A percentile compares a stretch with the other conserved stretches of the same genome.
phyloP scores from a whole-genome alignment of 2,797 vertebrate species.

The Tadarida brasiliensis region DNA sequence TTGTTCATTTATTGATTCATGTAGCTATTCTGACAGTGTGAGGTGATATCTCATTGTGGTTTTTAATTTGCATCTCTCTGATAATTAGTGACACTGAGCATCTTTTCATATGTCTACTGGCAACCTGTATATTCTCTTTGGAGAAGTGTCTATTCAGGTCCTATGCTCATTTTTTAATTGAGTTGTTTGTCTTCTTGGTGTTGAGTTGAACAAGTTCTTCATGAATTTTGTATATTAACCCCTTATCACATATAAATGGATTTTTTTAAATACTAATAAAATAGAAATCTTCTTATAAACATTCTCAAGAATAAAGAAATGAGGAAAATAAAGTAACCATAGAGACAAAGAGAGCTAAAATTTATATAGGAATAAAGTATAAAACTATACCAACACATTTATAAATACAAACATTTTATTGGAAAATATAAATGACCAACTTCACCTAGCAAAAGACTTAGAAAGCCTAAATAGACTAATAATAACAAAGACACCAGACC shows the following conservation, averaged over 20 bases:
- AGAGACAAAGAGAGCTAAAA: neutral
- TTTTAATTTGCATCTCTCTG: neutral
- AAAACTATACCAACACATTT: neutral
- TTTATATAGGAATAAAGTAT: neutral
- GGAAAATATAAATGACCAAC: neutral
- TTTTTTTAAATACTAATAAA: constrained; percentile 43
- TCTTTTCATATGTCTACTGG: neutral
- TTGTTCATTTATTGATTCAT: neutral
- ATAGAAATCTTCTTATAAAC: neutral
- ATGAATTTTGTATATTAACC: neutral
- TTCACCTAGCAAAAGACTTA: neutral
- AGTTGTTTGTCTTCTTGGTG: neutral
- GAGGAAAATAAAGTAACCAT: neutral
- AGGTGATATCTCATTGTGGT: neutral
- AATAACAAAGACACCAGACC: neutral
- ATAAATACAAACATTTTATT: neutral
- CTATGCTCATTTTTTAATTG: neutral
- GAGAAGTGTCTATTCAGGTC: neutral
- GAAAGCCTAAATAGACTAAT: neutral
- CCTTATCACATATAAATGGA: neutral
- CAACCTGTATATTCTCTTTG: neutral
- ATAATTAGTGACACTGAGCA: neutral
- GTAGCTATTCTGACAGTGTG: neutral
- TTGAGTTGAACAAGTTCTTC: neutral
- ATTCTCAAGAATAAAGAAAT: constrained; percentile 30